These are phyloP conservation scores for Heliconius aoede DNA, from an alignment of 2,888 invertebrate species.

Conservation along the genomic window DNA sequence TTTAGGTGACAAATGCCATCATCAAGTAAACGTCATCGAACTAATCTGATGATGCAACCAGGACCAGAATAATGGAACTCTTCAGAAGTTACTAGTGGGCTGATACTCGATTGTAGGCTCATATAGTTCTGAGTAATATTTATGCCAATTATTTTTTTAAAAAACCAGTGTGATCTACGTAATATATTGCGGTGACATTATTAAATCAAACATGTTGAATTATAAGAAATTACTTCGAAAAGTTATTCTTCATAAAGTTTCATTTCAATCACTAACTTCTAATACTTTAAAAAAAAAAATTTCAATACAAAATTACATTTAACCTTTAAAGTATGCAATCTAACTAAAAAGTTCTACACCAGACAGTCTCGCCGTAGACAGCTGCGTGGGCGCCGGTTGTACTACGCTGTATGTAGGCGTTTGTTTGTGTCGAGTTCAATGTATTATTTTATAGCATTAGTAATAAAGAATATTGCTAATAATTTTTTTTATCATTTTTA, in stretches of 20 bases:
- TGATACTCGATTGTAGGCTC: no score
- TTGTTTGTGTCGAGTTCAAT: conserved; percentile 42
- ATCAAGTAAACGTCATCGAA: no score
- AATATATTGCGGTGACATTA: no score
- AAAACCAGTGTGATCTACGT: no score
- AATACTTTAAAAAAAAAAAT: background rate
- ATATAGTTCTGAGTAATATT: no score
- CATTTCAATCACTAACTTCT: background rate
- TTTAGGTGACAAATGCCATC: no score
- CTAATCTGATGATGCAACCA: no score
- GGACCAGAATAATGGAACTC: no score
- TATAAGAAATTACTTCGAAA: background rate
- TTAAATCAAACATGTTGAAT: background rate
- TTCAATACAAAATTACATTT: background rate
- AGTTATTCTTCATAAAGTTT: background rate
- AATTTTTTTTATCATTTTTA: background rate
- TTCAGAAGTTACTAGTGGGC: no score
- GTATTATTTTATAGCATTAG: background rate
- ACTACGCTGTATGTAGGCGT: conserved; percentile 49
- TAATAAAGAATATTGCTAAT: background rate
- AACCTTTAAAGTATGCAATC: background rate
- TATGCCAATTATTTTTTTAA: no score
- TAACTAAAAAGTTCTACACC: background rate
- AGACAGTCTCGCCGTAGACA: conserved; percentile 32
- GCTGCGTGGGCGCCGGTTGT: conserved; percentile 56